Conservation (phyloP, 2,113 vertebrate species). For the Laterallus jamaicensis region DNA sequence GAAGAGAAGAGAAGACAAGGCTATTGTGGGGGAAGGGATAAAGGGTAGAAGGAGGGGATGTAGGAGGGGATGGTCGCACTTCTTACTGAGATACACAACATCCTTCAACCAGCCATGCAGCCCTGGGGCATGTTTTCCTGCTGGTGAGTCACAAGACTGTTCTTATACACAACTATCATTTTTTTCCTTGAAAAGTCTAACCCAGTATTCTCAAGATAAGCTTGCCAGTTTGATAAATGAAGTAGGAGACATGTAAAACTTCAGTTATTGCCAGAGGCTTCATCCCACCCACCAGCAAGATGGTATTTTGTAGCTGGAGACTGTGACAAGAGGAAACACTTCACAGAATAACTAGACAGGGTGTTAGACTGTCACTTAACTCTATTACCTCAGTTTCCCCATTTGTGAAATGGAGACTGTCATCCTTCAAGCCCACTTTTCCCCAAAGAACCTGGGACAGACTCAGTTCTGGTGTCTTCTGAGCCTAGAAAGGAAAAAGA, state of each 20-base stretch:
- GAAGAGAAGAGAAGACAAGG: background rate
- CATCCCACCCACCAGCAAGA: fast-evolving
- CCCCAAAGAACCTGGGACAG: too few relatives aligned
- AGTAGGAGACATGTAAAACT: background rate
- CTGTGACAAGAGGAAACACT: background rate
- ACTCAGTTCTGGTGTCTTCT: too few relatives aligned
- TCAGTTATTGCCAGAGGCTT: background rate
- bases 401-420: fast-evolving
- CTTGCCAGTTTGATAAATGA: background rate
- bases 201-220: background rate
- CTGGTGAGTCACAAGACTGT: background rate
- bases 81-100: background rate
- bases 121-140: background rate
- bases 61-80: background rate
- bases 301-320: background rate
- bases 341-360: background rate
- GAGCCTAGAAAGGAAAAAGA: background rate
- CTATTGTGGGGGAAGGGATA: background rate
- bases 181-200: too few relatives aligned
- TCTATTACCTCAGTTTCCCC: background rate
- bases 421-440: background rate
- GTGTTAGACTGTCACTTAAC: background rate
- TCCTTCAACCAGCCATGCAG: background rate
- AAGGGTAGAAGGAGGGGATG: background rate
- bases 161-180: background rate